These are phyloP conservation scores for Chelidonichthys spinosus DNA, from an alignment of 2,797 vertebrate genomes.

Conservation along the genomic window DNA sequence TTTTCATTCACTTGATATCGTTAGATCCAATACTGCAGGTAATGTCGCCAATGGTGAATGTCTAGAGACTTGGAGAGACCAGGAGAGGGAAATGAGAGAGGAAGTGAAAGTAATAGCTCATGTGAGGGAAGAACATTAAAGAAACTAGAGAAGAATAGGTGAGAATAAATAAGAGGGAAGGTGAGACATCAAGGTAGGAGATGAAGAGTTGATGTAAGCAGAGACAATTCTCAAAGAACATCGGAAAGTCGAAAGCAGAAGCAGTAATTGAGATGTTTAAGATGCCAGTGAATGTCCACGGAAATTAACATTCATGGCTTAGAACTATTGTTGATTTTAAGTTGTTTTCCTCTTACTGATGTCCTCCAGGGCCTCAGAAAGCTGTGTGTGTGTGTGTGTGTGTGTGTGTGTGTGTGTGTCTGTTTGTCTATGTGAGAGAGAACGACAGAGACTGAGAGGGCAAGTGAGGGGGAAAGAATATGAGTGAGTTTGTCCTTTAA, in stretches of 20 bases:
- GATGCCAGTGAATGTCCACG: not conserved
- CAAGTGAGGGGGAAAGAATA: slow-evolving; percentile 24
- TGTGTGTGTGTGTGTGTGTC: not conserved
- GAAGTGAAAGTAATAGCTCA: slow-evolving; percentile 1
- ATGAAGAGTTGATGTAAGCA: slow-evolving; percentile 16
- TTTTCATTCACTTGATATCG: slow-evolving; percentile 21
- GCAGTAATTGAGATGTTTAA: not conserved
- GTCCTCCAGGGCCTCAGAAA: slow-evolving; percentile 25
- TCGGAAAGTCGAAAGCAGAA: slow-evolving; percentile 9
- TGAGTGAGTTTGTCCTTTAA: slow-evolving; percentile 48
- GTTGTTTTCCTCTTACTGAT: slow-evolving; percentile 18
- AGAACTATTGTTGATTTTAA: slow-evolving; percentile 25
- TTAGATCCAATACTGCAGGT: slow-evolving; percentile 18
- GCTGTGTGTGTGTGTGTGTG: slow-evolving; percentile 12
- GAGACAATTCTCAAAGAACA: slow-evolving; percentile 12
- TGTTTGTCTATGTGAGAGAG: slow-evolving; percentile 1
- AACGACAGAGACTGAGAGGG: slow-evolving; percentile 11
- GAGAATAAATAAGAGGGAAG: slow-evolving; percentile 11
- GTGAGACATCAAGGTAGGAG: not conserved
- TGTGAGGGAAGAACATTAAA: not conserved
- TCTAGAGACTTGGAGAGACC: not conserved
- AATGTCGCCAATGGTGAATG: slow-evolving; percentile 3
- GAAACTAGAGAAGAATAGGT: not conserved
- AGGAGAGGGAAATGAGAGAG: not conserved
- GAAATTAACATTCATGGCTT: slow-evolving; percentile 10